Evolutionary conservation across 2,113 vertebrate genomes (phyloP).

Genomic region (Orthochromis indermauri): DNA sequence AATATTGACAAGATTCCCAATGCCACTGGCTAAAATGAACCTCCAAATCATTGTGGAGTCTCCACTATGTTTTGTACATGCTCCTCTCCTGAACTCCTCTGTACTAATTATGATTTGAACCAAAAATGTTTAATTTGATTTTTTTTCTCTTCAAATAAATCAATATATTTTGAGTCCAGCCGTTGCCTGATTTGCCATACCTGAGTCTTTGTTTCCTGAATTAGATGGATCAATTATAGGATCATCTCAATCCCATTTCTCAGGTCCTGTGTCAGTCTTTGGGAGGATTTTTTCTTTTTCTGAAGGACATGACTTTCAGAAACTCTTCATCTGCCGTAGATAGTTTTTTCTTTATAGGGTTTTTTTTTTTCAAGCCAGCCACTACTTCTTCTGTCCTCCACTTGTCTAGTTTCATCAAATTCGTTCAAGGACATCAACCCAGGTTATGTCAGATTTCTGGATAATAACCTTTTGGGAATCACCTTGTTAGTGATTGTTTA

Average conservation of each 20-base stretch:
- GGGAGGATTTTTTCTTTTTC: not conserved
- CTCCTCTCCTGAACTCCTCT: not conserved
- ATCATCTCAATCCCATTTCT: not conserved
- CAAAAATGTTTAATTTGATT: not conserved
- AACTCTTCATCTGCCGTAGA: not conserved
- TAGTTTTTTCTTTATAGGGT: not conserved
- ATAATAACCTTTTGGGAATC: not conserved
- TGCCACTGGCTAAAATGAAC: not conserved
- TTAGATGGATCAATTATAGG: not conserved
- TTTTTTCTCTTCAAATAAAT: not conserved
- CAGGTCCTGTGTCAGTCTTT: not conserved
- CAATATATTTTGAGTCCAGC: not conserved
- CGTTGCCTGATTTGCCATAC: not conserved
- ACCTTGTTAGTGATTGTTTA: not conserved
- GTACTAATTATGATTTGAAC: not conserved
- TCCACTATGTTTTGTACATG: not conserved
- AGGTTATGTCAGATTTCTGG: not conserved
- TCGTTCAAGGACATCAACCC: not conserved
- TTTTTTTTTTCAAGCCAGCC: not conserved
- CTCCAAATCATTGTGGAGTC: not conserved
- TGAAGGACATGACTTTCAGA: not conserved
- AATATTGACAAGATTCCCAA: not conserved
- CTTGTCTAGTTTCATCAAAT: not conserved
- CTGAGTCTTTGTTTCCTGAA: not conserved
- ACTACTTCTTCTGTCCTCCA: not conserved